Base-by-base conservation (phyloP, 2,888 invertebrate genomes). In the Drosophila prostipennis region DNA sequence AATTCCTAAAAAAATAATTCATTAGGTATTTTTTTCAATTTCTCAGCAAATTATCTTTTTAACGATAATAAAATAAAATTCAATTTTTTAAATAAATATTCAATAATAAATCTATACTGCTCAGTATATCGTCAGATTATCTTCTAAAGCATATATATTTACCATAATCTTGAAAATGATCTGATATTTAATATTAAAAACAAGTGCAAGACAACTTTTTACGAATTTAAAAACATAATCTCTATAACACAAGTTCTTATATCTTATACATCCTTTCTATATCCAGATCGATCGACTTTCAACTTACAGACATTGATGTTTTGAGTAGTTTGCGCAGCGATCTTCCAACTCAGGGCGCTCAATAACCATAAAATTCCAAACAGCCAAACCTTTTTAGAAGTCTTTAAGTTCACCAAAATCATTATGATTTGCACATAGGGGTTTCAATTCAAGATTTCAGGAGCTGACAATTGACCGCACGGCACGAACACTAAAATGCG, bases 221-320 rank as follows among this genome's bases (percentile, higher is more conserved):
- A 3, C 3, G 8, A 10, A 3, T 1, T 34, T 34, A 3, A 10
- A 10, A 39, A 14, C 14, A 0, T n/a, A 39, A 2, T 39, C 39
- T n/a, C 14, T 14, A 39, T 6, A 6, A n/a, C 1, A n/a, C 14
- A 2, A 14, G 6, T 40, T 7, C 7, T 51, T 36, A 7, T 11
- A 23, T 32, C 10, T 7, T 10, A 1, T 23, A 11, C 6, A 13
- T 8, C 14, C 2, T 14, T 11, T 29, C 13, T 13, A 5, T 23
- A 7, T 2, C 6, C 19, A 19, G 3, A 16, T 10, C 67, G 13
- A 48, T 82, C 69, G 55, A 64, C 63, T 75, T 7, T 23, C 1
- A 32, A 84, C 95, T 94, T 93, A 95, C 95, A 93, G 85, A 95
- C 94, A 89, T 95, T 95, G 70, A 95, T 94, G 90, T 95, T 95